Conservation (phyloP, 2,888 invertebrate genomes). For the Brassicogethes aeneus region DNA sequence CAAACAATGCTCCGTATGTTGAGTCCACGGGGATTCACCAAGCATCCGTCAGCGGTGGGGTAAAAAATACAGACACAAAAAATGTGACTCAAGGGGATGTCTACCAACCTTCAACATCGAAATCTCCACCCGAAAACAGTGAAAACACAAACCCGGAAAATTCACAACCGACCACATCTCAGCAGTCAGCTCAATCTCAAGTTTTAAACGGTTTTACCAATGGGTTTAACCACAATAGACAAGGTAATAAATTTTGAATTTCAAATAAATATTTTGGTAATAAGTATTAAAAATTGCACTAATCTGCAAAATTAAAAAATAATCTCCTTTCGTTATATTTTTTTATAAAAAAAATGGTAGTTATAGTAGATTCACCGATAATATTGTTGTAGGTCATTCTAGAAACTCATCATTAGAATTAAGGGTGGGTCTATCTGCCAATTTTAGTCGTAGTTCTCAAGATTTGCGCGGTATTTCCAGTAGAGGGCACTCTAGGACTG, state of each 20-base stretch:
- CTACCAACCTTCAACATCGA: conserved; percentile 10
- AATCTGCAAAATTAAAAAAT: too few relatives aligned
- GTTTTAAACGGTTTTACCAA: too few relatives aligned
- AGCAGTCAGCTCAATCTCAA: too few relatives aligned
- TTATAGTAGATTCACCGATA: too few relatives aligned
- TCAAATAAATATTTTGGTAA: too few relatives aligned
- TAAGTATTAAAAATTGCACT: too few relatives aligned
- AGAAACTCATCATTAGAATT: conserved; percentile 79
- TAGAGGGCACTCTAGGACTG: conserved; percentile 68
- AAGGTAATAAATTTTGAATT: conserved; percentile 12
- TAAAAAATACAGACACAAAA: not conserved
- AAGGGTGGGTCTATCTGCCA: conserved; percentile 44
- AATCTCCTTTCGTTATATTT: too few relatives aligned
- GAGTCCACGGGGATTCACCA: conserved; percentile 28
- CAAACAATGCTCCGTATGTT: conserved; percentile 26
- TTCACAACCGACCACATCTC: too few relatives aligned
- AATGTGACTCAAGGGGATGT: conserved; percentile 6
- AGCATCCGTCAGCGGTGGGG: not conserved
- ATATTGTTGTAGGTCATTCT: conserved; percentile 47
- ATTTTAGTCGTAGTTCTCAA: conserved; percentile 41
- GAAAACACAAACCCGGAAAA: too few relatives aligned
- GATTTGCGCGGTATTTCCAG: conserved; percentile 41
- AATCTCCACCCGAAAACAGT: too few relatives aligned
- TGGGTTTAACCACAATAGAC: conserved; percentile 11
- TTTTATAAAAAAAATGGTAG: too few relatives aligned